Conservation (phyloP, 2,888 invertebrate genomes). For the Tipula confusa region DNA sequence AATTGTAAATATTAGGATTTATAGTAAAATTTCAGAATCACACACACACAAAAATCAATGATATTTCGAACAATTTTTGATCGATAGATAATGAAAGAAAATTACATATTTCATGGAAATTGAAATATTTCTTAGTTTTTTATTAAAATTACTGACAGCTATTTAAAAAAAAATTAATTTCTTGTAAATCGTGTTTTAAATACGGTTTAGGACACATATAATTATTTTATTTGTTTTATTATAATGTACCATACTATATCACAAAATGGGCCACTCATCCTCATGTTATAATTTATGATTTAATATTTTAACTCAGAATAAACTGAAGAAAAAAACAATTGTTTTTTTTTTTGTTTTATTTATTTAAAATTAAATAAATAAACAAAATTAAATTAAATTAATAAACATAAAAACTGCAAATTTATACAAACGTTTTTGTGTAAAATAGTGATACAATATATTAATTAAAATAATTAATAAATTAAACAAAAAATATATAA, state of each 20-base stretch:
- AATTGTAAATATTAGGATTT: not conserved
- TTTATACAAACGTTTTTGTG: not conserved
- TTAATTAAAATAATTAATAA: slow-evolving; percentile 4
- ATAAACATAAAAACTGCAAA: not conserved
- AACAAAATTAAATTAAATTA: not conserved
- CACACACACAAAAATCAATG: not conserved
- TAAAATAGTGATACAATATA: slow-evolving; percentile 8
- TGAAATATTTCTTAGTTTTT: not conserved
- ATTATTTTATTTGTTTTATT: not conserved
- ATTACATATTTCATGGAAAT: not conserved
- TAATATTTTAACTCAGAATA: slow-evolving; percentile 7
- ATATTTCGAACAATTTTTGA: slow-evolving; percentile 12
- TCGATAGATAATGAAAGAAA: not conserved
- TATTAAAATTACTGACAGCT: too few species aligned
- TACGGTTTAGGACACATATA: not conserved
- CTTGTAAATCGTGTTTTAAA: not conserved
- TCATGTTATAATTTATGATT: not conserved
- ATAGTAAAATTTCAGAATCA: not conserved
- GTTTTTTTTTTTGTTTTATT: not conserved
- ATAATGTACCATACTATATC: not conserved
- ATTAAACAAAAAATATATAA: not conserved
- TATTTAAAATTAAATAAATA: not conserved
- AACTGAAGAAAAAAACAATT: not conserved
- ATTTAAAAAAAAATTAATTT: too few species aligned
- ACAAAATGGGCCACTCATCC: not conserved